A percentile compares a stretch with the other conserved stretches of the same genome.
These are phyloP conservation scores for Diarsia brunnea DNA, from an alignment of 2,888 invertebrate species.

Conservation along the genomic window DNA sequence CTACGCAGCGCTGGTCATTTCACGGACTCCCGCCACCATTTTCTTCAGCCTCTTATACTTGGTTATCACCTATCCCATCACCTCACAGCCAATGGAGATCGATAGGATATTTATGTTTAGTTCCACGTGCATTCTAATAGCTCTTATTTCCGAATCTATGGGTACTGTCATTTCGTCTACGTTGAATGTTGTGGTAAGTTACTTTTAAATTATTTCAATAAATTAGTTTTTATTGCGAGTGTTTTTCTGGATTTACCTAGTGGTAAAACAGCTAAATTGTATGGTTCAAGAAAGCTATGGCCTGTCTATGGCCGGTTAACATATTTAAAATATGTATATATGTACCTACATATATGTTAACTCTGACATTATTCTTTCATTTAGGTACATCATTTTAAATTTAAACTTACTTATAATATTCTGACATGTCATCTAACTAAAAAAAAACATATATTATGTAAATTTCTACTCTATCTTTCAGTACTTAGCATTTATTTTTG, in stretches of 20 bases:
- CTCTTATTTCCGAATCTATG: constrained; percentile 95
- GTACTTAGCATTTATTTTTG: background rate
- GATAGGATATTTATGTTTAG: constrained; percentile 93
- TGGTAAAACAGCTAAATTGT: no score
- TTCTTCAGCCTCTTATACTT: constrained; percentile 93
- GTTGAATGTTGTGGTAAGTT: constrained; percentile 94
- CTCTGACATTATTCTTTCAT: no score
- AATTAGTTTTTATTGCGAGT: background rate
- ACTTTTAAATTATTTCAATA: background rate
- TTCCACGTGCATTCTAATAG: constrained; percentile 92
- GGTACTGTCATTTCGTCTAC: constrained; percentile 94
- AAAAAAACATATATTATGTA: background rate
- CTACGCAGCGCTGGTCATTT: constrained; percentile 93
- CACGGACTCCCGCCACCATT: constrained; percentile 93
- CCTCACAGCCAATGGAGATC: constrained; percentile 94
- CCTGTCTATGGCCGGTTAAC: no score
- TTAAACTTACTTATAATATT: no score
- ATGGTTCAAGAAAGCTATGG: no score
- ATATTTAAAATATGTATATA: no score
- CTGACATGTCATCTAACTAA: background rate
- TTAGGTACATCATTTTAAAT: no score
- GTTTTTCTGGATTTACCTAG: background rate
- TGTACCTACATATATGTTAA: no score
- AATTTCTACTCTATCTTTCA: background rate
- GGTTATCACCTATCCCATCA: constrained; percentile 93